Evolutionary conservation across 1,140 invertebrate species (phyloP).

Genomic region (Aphaenogaster rudis): DNA sequence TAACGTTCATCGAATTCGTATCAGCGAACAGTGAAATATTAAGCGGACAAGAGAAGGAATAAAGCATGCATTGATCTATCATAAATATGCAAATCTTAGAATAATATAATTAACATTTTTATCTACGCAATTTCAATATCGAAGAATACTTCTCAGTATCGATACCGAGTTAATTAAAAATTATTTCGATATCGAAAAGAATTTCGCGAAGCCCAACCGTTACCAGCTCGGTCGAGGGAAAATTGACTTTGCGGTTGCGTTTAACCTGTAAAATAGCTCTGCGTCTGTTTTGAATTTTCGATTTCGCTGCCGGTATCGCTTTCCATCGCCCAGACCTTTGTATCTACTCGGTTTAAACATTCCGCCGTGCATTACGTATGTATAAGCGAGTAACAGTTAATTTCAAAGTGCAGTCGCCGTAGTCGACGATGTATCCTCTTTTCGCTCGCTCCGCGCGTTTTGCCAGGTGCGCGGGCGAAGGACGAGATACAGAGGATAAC

Average conservation of each 20-base stretch:
- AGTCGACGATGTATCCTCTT: slow-evolving; percentile 46
- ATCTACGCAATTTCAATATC: slow-evolving; percentile 41
- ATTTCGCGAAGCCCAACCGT: not conserved
- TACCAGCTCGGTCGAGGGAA: not conserved
- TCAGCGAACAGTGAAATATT: slow-evolving; percentile 24
- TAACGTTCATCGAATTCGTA: slow-evolving; percentile 33
- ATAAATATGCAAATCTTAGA: slow-evolving; percentile 48
- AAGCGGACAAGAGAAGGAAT: not conserved
- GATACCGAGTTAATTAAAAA: slow-evolving; percentile 43
- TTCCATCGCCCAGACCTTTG: slow-evolving; percentile 27
- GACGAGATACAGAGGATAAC: not conserved
- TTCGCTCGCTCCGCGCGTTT: slow-evolving; percentile 24
- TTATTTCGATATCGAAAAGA: slow-evolving; percentile 45
- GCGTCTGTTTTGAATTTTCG: slow-evolving; percentile 61
- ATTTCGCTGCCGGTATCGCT: slow-evolving; percentile 12
- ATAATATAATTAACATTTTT: slow-evolving; percentile 58
- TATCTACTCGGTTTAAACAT: slow-evolving; percentile 41
- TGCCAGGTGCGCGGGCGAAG: not conserved
- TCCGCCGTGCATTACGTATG: slow-evolving; percentile 36
- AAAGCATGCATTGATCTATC: not conserved
- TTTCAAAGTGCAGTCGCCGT: slow-evolving; percentile 63
- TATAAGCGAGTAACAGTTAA: slow-evolving; percentile 65
- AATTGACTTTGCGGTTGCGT: slow-evolving; percentile 36
- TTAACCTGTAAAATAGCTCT: slow-evolving; percentile 39
- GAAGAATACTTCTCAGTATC: not conserved